phyloP scores from a whole-genome alignment of 2,888 invertebrate genomes.

The Limnephilus auricula region DNA sequence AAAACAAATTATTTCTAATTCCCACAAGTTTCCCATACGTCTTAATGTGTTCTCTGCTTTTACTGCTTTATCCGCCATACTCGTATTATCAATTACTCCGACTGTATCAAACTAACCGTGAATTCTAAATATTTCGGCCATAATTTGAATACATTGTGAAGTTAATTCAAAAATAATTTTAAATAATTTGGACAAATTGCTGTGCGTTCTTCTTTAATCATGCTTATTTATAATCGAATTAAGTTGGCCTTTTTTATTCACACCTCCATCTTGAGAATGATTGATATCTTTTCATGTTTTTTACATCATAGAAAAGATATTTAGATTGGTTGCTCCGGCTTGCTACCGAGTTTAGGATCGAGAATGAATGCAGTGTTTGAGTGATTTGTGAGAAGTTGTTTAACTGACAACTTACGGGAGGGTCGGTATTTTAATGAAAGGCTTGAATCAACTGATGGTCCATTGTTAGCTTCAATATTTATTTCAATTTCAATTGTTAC shows the following conservation, averaged over 20 bases:
- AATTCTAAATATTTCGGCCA: constrained; percentile 33
- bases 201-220: constrained; percentile 36
- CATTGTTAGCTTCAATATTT: neutral
- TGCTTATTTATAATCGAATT: constrained; percentile 50
- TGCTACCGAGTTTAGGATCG: constrained; percentile 1
- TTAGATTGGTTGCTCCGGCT: neutral
- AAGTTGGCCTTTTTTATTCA: constrained; percentile 28
- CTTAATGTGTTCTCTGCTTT: neutral
- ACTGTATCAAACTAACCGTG: constrained; percentile 47
- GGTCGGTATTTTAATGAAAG: neutral
- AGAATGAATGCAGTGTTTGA: neutral
- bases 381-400: neutral
- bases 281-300: constrained; percentile 40
- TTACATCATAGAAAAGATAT: neutral
- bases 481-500: neutral
- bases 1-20: neutral
- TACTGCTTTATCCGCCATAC: neutral
- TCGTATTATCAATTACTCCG: constrained; percentile 53
- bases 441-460: neutral
- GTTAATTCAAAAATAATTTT: constrained; percentile 49
- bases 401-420: neutral
- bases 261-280: constrained; percentile 26
- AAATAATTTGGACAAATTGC: constrained; percentile 48
- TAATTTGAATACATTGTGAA: constrained; percentile 59
- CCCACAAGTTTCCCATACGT: neutral